Conservation (phyloP, 2,888 invertebrate species). For the Protophormia terraenovae region DNA sequence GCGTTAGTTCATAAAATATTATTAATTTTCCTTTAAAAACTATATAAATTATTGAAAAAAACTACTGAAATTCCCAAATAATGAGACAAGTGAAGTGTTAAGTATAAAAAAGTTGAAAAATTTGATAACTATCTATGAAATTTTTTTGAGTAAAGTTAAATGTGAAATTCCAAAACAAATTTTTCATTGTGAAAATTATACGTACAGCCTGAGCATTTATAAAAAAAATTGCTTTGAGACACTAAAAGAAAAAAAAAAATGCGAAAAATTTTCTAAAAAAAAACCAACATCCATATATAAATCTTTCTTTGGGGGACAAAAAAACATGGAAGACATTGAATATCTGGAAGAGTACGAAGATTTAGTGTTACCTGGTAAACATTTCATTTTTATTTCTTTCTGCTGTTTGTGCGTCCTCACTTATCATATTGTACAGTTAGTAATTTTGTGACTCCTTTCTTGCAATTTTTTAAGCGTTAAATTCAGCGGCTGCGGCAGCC, state of each 20-base stretch:
- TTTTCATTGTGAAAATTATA: constrained; percentile 26
- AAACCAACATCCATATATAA: neutral
- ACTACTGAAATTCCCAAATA: neutral
- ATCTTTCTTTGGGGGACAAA: constrained; percentile 21
- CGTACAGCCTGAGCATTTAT: neutral
- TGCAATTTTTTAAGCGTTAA: constrained; percentile 64
- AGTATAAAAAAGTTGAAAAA: neutral
- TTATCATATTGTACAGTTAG: constrained; percentile 53
- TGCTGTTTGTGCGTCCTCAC: neutral
- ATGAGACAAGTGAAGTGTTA: neutral
- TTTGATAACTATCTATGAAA: neutral
- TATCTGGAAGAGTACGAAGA: constrained; percentile 80
- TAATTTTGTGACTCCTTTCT: constrained; percentile 46
- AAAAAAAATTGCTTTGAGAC: neutral
- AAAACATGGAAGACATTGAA: constrained; percentile 79
- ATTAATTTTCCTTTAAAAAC: neutral
- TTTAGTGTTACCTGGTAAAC: constrained; percentile 78
- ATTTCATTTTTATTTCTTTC: neutral
- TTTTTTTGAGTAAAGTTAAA: neutral
- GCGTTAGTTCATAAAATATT: constrained; percentile 47
- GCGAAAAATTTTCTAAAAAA: constrained; percentile 10
- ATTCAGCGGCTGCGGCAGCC: constrained; percentile 49
- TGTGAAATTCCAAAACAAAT: neutral
- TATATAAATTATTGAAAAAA: neutral
- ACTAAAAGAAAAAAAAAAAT: neutral